Conservation (phyloP, 2,888 invertebrate genomes). For the Ptilodon capucinus region DNA sequence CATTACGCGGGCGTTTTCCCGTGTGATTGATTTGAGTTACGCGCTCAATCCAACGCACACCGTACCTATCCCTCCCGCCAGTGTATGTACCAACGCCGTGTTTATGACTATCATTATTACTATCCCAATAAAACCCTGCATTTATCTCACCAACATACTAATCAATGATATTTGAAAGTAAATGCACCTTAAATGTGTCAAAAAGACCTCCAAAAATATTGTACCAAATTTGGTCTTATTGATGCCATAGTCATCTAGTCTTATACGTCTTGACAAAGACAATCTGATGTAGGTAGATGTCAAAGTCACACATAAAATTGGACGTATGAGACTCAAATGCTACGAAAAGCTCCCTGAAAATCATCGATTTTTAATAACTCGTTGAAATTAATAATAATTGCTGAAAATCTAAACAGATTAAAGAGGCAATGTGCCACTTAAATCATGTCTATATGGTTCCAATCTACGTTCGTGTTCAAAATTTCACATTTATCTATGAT, state of each 20-base stretch:
- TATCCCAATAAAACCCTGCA: conserved; percentile 14
- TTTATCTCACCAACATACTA: neutral
- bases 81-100: conserved; percentile 16
- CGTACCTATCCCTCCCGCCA: conserved; percentile 12
- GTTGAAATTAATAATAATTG: neutral
- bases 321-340: too few relatives aligned
- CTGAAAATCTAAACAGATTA: neutral
- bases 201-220: too few relatives aligned
- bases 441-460: conserved; percentile 4
- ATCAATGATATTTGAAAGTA: too few relatives aligned
- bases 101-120: conserved; percentile 21
- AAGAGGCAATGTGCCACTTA: conserved; percentile 1
- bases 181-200: too few relatives aligned
- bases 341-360: too few relatives aligned
- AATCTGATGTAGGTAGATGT: too few relatives aligned
- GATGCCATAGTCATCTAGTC: too few relatives aligned
- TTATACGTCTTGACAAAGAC: too few relatives aligned
- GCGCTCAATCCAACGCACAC: conserved; percentile 33
- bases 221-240: too few relatives aligned
- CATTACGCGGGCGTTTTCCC: conserved; percentile 69
- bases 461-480: conserved; percentile 1
- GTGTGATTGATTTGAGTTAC: conserved; percentile 65
- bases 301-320: too few relatives aligned
- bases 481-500: conserved; percentile 28
- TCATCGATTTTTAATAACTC: too few relatives aligned